Evolutionary conservation across 2,797 vertebrate genomes (phyloP).

Genomic region (Carcharodon carcharias): DNA sequence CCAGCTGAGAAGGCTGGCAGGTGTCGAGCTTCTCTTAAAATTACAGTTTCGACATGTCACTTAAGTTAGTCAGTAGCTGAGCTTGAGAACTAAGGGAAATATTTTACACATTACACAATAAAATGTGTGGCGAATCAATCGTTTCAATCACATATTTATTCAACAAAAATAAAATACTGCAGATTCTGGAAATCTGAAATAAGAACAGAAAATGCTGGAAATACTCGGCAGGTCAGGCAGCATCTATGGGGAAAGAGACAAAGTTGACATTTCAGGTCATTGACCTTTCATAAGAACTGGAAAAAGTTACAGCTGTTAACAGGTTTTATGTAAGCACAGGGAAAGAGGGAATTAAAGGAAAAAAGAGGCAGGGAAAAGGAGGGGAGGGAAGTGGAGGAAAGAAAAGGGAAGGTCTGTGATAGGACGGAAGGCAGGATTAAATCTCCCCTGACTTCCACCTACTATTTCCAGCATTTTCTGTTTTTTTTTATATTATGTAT

Average conservation of each 20-base stretch:
- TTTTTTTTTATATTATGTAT: neutral
- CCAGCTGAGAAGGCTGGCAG: neutral
- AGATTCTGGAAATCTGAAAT: neutral
- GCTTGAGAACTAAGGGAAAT: neutral
- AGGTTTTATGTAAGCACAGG: too few species aligned
- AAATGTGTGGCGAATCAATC: neutral
- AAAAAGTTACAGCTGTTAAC: neutral
- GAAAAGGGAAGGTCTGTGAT: neutral
- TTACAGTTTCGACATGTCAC: neutral
- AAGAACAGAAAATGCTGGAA: neutral
- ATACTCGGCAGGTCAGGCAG: neutral
- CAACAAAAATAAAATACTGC: neutral
- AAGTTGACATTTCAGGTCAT: neutral
- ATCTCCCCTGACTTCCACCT: neutral
- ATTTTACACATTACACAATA: neutral
- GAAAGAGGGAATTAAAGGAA: too few species aligned
- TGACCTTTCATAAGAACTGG: neutral
- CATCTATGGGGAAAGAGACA: neutral
- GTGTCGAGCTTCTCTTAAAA: neutral
- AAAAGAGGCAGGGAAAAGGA: neutral
- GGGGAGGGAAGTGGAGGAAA: neutral
- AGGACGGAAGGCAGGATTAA: neutral
- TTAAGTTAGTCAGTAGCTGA: neutral
- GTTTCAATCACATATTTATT: neutral
- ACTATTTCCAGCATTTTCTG: neutral